Base-by-base conservation (phyloP, 2,888 invertebrate genomes). In the Pherbina coryleti region DNA sequence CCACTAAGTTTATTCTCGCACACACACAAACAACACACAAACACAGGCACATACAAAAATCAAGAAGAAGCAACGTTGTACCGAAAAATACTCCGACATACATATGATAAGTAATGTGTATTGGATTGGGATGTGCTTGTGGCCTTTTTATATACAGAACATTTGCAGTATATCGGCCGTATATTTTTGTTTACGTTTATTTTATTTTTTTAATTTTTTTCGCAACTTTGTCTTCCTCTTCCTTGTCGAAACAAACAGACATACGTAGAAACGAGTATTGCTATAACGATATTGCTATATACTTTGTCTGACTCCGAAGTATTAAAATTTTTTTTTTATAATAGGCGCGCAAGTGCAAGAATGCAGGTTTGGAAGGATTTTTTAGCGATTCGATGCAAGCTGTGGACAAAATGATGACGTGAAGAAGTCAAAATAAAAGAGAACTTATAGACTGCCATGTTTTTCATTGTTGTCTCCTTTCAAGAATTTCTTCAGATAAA, bases 1-100 rank as follows among this genome's bases (percentile, higher is more conserved):
- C 17, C 71, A 34, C 25, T 8, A 51, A 34, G 53, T 55, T 31
- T 71, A 71, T 71, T 55, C 71, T 82, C 82, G 77, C 78, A 82
- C 76, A 83, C 60, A 81, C 55, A 77, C 8, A 78, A 71, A 78
- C 78, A 78, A 79, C 75, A 75, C 66, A 66, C 70, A 80, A 37
- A 78, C 49, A 75, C 72, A 80, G 73, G 78, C 62, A 73, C 69
- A 79, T 64, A 53, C 66, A 19, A 75, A 53, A 60, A 71, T 72
- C 71, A 77, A 73, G 62, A 55, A 34, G 34, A 37, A 55, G 34
- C 55, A 70, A 70, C 5, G n/a, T 8, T 14, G 31, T 28, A 28
- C 28, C 25, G 19, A 34, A n/a, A 25, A 51, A 70, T 28, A 70
- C 28, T 51, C 69, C 49, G 28, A 37, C 57, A 34, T 34, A 71